Conservation (phyloP, 53 echinoderm and acorn worm genomes). For the Paracentrotus lividus region DNA sequence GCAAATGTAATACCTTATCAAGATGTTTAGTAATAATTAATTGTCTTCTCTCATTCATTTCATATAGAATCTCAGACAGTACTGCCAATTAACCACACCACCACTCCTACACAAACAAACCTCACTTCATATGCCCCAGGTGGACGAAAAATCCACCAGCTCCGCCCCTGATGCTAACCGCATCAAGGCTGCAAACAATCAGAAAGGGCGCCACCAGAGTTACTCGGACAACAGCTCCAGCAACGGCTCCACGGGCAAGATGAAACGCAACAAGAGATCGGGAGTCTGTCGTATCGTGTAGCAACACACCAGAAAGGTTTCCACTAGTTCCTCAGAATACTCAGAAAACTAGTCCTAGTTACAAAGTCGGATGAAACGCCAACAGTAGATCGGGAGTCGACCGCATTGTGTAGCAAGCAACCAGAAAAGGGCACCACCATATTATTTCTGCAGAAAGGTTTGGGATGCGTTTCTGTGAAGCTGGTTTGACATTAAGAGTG, state of each 20-base stretch:
- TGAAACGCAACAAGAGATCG: conserved; percentile 94
- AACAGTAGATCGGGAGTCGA: no score
- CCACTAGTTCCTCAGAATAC: no score
- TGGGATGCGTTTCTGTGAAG: background rate
- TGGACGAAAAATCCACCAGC: conserved; percentile 87
- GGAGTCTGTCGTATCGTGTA: conserved; percentile 93
- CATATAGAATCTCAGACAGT: conserved; percentile 74
- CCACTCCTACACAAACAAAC: conserved; percentile 96
- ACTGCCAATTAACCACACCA: conserved; percentile 90
- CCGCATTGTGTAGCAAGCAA: no score
- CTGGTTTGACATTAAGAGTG: background rate
- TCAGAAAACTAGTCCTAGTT: no score
- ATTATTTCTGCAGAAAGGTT: no score
- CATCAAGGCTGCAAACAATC: conserved; percentile 79
- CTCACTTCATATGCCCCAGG: conserved; percentile 86
- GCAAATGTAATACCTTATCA: no score
- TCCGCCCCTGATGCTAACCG: conserved; percentile 83
- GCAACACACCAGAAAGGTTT: conserved; percentile 75
- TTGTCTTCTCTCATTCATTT: background rate
- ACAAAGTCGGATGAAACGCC: no score
- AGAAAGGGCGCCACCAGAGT: conserved; percentile 90
- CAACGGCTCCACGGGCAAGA: conserved; percentile 77
- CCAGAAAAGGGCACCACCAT: no score
- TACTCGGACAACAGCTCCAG: conserved; percentile 86
- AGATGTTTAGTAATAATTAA: no score